phyloP scores from a whole-genome alignment of 2,888 invertebrate species.

The Lasioglossum figueresi region DNA sequence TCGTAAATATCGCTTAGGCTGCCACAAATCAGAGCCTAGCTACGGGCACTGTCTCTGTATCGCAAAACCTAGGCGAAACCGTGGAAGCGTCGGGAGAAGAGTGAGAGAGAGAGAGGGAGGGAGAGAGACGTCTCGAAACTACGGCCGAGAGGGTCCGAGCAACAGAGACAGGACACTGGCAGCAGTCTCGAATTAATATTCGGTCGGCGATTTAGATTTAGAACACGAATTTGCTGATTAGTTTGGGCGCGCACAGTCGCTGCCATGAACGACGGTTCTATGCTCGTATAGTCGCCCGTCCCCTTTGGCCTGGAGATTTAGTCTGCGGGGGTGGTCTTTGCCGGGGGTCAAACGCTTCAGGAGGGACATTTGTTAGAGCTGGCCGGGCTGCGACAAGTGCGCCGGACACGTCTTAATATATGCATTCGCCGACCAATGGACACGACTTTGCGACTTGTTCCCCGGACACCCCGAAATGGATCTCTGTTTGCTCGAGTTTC shows the following conservation, averaged over 20 bases:
- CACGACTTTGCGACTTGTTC: constrained; percentile 63
- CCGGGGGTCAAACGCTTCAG: constrained; percentile 71
- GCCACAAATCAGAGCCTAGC: constrained; percentile 75
- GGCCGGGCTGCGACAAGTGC: constrained; percentile 77
- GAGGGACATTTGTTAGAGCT: constrained; percentile 78
- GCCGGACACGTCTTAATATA: constrained; percentile 81
- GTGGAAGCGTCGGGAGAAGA: neutral
- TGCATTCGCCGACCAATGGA: constrained; percentile 70
- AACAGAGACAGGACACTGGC: constrained; percentile 24
- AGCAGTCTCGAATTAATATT: constrained; percentile 81
- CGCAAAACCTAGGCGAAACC: constrained; percentile 78
- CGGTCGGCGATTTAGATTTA: constrained; percentile 83
- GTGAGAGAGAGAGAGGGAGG: neutral
- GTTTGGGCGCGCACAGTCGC: constrained; percentile 77
- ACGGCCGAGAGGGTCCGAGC: constrained; percentile 27
- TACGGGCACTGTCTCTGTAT: constrained; percentile 70
- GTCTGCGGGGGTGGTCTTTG: constrained; percentile 71
- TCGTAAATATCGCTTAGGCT: constrained; percentile 80
- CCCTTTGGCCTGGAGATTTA: constrained; percentile 70
- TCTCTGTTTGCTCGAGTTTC: constrained; percentile 3
- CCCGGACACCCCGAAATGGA: constrained; percentile 2
- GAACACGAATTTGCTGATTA: constrained; percentile 84
- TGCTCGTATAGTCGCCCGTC: neutral
- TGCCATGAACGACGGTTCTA: neutral
- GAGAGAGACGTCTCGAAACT: neutral